Evolutionary conservation across 2,797 vertebrate genomes (phyloP).

Genomic region (Dendrocincla fuliginosa): DNA sequence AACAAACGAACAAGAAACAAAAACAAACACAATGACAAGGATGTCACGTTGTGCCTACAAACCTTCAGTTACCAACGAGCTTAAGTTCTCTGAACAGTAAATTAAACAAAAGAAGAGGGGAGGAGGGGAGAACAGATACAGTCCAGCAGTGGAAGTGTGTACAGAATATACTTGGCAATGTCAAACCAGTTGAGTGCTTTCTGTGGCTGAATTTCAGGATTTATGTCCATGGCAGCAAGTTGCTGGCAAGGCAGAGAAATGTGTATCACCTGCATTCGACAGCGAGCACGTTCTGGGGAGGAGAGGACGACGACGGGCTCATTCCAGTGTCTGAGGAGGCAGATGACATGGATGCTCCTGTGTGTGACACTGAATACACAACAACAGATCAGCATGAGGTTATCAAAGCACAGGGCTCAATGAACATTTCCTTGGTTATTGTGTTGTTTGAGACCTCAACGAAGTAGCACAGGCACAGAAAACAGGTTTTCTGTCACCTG

Average conservation of each 20-base stretch:
- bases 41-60: slow-evolving; percentile 74
- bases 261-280: slow-evolving; percentile 98
- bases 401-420: not conserved
- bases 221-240: slow-evolving; percentile 82
- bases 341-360: slow-evolving; percentile 93
- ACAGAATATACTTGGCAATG: slow-evolving; percentile 79
- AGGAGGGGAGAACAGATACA: slow-evolving; percentile 69
- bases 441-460: not conserved
- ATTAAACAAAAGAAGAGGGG: slow-evolving; percentile 57
- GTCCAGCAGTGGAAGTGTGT: slow-evolving; percentile 76
- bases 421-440: not conserved
- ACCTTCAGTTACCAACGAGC: slow-evolving; percentile 79
- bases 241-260: slow-evolving; percentile 78
- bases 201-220: slow-evolving; percentile 79
- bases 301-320: slow-evolving; percentile 93
- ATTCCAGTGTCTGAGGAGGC: slow-evolving; percentile 95
- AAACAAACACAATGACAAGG: slow-evolving; percentile 70
- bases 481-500: not conserved
- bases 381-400: not conserved
- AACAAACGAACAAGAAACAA: not conserved
- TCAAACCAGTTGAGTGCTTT: slow-evolving; percentile 86
- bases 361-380: slow-evolving; percentile 84
- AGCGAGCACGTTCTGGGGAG: slow-evolving; percentile 92
- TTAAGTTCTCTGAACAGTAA: slow-evolving; percentile 74
- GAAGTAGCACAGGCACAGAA: not conserved